Percentiles rank a stretch among this genome's conserved stretches.
These are phyloP conservation scores for Thyatira batis DNA, from an alignment of 2,888 invertebrate species.

Conservation along the genomic window DNA sequence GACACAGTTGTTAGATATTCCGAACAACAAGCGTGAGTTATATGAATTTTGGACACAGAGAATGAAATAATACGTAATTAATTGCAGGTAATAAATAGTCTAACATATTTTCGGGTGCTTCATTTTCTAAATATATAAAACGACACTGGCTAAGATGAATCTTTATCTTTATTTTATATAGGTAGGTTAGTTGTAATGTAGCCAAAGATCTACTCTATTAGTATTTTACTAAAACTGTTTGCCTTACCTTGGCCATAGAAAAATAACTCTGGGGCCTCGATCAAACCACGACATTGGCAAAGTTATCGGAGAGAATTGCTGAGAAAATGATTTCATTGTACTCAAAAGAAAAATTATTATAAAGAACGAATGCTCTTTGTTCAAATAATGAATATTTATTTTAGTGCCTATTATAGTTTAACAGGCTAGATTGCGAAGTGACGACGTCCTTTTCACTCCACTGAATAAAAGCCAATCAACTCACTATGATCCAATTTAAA, in stretches of 20 bases:
- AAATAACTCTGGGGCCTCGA: no score
- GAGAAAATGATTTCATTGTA: no score
- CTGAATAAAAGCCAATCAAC: neutral
- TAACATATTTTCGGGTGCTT: neutral
- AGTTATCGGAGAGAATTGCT: no score
- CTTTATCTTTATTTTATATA: no score
- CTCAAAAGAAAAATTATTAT: no score
- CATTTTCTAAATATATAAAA: neutral
- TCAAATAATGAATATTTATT: no score
- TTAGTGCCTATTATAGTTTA: neutral
- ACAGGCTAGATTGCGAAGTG: neutral
- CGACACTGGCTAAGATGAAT: neutral
- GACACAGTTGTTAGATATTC: slow-evolving; percentile 39
- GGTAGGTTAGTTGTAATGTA: no score
- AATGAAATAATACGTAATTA: slow-evolving; percentile 9
- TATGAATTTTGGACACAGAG: slow-evolving; percentile 18
- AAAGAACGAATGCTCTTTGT: no score
- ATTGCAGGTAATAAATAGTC: neutral
- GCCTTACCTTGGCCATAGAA: no score
- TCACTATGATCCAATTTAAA: slow-evolving; percentile 3
- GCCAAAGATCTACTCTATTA: no score
- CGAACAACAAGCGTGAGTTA: slow-evolving; percentile 27
- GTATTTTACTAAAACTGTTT: no score
- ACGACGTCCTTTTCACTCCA: neutral
- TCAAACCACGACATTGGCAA: no score